A percentile compares a stretch with the other conserved stretches of the same genome.
Conservation (phyloP, 2,888 invertebrate species). For the Orgyia antiqua region DNA sequence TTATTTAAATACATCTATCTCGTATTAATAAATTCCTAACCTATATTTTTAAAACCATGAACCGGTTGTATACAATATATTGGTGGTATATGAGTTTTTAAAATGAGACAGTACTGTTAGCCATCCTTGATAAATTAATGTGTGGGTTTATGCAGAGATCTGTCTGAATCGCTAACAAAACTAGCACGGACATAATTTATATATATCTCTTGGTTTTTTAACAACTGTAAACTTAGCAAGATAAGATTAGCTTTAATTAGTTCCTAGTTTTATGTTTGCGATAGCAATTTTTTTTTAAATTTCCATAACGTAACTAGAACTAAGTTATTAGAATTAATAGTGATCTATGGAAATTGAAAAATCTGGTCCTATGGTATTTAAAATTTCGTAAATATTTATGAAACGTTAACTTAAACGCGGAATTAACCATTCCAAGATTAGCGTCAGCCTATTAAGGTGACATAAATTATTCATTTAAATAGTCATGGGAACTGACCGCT, state of each 20-base stretch:
- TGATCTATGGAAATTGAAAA: too few species aligned
- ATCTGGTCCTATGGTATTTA: too few species aligned
- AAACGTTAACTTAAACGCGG: conserved; percentile 22
- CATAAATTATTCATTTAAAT: conserved; percentile 13
- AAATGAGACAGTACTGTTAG: conserved; percentile 24
- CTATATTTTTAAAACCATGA: conserved; percentile 11
- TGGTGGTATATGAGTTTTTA: conserved; percentile 7
- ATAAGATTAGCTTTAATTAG: too few species aligned
- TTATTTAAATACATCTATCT: conserved; percentile 18
- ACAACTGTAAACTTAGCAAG: too few species aligned
- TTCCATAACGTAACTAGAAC: too few species aligned
- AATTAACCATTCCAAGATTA: conserved; percentile 8
- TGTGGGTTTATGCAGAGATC: too few species aligned
- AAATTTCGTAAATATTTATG: conserved; percentile 19
- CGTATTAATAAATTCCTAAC: too few species aligned
- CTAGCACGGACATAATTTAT: conserved; percentile 18
- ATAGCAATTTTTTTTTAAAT: too few species aligned
- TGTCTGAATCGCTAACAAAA: conserved; percentile 21
- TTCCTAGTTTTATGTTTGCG: too few species aligned
- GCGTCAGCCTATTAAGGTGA: conserved; percentile 9
- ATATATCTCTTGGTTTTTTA: too few species aligned
- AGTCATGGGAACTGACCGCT: conserved; percentile 17
- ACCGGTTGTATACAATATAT: conserved; percentile 12
- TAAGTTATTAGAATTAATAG: too few species aligned
- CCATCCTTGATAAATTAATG: conserved; percentile 22